Percentiles rank a stretch among this genome's conserved stretches.
Conservation (phyloP, 2,888 invertebrate genomes). For the Rhamphomyia laevipes region DNA sequence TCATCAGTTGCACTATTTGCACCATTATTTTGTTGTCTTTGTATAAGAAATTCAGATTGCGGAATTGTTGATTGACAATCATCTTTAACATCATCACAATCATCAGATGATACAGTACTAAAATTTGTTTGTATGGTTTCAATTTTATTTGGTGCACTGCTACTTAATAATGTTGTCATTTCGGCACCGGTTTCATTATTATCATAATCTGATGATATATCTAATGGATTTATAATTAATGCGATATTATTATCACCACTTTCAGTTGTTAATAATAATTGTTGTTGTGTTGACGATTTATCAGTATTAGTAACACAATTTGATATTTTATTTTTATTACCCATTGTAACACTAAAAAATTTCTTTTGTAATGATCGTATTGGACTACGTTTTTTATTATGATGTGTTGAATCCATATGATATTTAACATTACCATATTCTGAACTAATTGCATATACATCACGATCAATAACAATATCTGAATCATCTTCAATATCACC, state of each 20-base stretch:
- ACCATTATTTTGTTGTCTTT: neutral
- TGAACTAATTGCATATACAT: slow-evolving; percentile 71
- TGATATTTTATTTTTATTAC: slow-evolving; percentile 35
- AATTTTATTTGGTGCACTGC: slow-evolving; percentile 17
- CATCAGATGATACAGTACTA: neutral
- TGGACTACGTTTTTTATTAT: slow-evolving; percentile 34
- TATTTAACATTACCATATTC: slow-evolving; percentile 63
- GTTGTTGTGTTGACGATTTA: slow-evolving; percentile 15
- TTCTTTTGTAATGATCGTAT: slow-evolving; percentile 36
- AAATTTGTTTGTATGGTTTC: slow-evolving; percentile 9
- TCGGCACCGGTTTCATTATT: slow-evolving; percentile 26
- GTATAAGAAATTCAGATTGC: neutral
- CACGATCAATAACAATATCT: slow-evolving; percentile 30
- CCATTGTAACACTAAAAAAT: slow-evolving; percentile 35
- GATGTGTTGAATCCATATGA: slow-evolving; percentile 28
- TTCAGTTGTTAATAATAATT: slow-evolving; percentile 16
- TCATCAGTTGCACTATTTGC: neutral
- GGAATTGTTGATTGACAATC: neutral
- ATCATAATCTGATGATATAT: slow-evolving; percentile 33
- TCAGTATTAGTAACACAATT: slow-evolving; percentile 33
- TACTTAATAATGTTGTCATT: slow-evolving; percentile 18
- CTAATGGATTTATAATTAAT: slow-evolving; percentile 53
- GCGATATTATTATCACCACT: slow-evolving; percentile 38
- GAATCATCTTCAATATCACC: slow-evolving; percentile 21
- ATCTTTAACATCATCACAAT: neutral